Conservation (phyloP, 2,113 vertebrate genomes). For the Rhizomys pruinosus region DNA sequence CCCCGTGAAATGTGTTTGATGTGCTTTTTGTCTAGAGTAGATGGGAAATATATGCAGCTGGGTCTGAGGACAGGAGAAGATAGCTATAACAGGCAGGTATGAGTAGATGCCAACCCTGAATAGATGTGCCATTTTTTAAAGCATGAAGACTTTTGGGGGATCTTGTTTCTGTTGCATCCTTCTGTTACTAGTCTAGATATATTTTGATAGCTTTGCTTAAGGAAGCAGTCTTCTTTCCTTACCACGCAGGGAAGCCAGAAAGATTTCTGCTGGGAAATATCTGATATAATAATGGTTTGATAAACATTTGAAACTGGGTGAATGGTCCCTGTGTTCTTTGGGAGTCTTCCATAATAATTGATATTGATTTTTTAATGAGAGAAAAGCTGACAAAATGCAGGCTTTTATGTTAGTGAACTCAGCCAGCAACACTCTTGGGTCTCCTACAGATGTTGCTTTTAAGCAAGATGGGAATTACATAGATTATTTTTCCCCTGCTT, state of each 20-base stretch:
- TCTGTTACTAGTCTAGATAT: conserved; percentile 34
- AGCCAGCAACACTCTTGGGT: conserved; percentile 66
- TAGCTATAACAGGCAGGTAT: neutral
- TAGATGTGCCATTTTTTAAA: neutral
- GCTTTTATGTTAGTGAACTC: conserved; percentile 74
- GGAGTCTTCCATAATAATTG: conserved; percentile 58
- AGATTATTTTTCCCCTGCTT: conserved; percentile 78
- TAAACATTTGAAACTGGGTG: conserved; percentile 67
- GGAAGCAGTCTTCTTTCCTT: neutral
- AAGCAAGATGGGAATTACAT: conserved; percentile 77
- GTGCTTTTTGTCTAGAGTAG: neutral
- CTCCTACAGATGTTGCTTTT: conserved; percentile 78
- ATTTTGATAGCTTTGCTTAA: conserved; percentile 17
- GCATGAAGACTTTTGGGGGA: neutral
- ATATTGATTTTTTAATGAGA: conserved; percentile 80
- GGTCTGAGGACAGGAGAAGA: neutral
- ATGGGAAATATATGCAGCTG: neutral
- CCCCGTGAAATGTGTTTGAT: neutral
- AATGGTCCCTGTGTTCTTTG: conserved; percentile 73
- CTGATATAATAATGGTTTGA: conserved; percentile 70
- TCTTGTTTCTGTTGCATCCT: neutral
- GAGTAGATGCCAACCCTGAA: neutral
- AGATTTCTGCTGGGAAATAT: conserved; percentile 70
- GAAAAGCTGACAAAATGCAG: conserved; percentile 74
- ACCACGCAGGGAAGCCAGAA: neutral